Evolutionary conservation across 2,888 invertebrate species (phyloP).

Genomic region (Drosophila merina): DNA sequence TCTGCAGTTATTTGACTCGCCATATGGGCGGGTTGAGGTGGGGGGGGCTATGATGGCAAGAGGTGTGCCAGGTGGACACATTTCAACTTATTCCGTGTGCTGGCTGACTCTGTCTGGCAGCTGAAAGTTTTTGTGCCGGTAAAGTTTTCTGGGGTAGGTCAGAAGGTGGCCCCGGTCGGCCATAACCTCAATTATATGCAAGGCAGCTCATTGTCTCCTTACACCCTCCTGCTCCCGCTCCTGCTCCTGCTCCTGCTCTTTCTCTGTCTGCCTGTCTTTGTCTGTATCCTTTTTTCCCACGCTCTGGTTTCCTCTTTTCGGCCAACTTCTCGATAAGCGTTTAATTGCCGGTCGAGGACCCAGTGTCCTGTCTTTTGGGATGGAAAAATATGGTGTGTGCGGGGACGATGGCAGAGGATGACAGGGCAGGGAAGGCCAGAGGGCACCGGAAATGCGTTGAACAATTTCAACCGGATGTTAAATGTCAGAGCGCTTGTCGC

Average conservation of each 20-base stretch:
- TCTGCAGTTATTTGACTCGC: conserved; percentile 34
- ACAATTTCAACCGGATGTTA: conserved; percentile 73
- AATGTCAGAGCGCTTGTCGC: conserved; percentile 62
- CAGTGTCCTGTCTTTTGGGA: conserved; percentile 22
- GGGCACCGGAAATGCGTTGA: conserved; percentile 64
- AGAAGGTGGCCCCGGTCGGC: conserved; percentile 32
- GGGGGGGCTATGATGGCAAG: not conserved
- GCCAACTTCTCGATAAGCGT: conserved; percentile 72
- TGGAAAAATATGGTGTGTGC: not conserved
- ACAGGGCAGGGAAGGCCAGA: conserved; percentile 15
- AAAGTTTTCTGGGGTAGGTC: conserved; percentile 23
- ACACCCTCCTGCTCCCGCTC: not conserved
- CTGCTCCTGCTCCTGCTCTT: not conserved
- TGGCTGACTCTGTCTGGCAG: conserved; percentile 13
- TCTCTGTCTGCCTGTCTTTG: not conserved
- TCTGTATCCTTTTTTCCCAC: conserved; percentile 1
- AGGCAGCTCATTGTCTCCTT: conserved; percentile 50
- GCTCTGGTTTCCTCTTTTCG: conserved; percentile 24
- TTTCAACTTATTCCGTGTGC: conserved; percentile 42
- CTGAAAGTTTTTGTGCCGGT: conserved; percentile 21
- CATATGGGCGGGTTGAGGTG: conserved; percentile 6
- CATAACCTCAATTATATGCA: conserved; percentile 68
- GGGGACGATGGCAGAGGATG: not conserved
- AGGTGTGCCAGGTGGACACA: conserved; percentile 40
- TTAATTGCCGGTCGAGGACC: conserved; percentile 70